phyloP scores from a whole-genome alignment of 2,888 invertebrate genomes.

The Timema cristinae region DNA sequence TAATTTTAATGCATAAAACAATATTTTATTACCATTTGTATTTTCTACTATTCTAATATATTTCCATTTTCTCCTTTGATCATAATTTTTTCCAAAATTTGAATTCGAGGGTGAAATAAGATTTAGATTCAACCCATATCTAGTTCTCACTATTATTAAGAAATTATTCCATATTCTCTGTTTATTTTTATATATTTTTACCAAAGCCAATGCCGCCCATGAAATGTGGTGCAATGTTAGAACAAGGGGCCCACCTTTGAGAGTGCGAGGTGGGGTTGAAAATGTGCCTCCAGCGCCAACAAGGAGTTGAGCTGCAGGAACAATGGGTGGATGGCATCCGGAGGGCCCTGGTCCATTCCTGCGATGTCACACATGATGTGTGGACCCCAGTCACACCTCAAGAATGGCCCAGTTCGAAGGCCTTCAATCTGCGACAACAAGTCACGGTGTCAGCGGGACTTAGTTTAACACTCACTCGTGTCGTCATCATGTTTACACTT shows the following conservation, averaged over 20 bases:
- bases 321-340: constrained; percentile 30
- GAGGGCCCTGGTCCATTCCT: constrained; percentile 32
- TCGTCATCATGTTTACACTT: background rate
- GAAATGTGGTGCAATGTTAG: no score
- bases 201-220: no score
- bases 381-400: constrained; percentile 31
- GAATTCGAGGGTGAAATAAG: no score
- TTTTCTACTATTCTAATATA: no score
- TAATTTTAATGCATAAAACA: no score
- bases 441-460: constrained; percentile 7
- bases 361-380: constrained; percentile 26
- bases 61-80: no score
- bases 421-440: constrained; percentile 23
- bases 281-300: constrained; percentile 64
- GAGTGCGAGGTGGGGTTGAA: constrained; percentile 63
- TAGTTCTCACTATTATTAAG: no score
- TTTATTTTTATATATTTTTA: constrained; percentile 52
- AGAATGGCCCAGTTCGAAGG: constrained; percentile 31
- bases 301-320: constrained; percentile 58
- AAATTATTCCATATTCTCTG: background rate
- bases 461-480: background rate
- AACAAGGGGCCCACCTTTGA: constrained; percentile 48
- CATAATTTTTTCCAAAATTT: no score
- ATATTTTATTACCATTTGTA: no score
- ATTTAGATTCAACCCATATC: no score